phyloP scores from a whole-genome alignment of 2,797 vertebrate species.

The Phoebastria nigripes region DNA sequence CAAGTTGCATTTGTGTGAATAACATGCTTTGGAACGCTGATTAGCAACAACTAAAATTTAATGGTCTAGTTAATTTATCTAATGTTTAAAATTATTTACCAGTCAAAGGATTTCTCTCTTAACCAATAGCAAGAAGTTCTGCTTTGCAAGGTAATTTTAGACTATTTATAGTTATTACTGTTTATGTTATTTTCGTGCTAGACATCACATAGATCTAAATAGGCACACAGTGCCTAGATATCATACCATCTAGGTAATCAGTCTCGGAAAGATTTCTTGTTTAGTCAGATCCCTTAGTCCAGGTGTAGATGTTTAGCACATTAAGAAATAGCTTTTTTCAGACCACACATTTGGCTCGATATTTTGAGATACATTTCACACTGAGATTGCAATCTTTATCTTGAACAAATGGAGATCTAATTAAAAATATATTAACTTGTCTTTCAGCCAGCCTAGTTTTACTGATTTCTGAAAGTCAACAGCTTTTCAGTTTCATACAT shows the following conservation, averaged over 20 bases:
- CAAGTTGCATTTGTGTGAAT: slow-evolving; percentile 58
- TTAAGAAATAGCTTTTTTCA: slow-evolving; percentile 48
- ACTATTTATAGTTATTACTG: slow-evolving; percentile 23
- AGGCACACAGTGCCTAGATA: neutral
- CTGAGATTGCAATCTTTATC: slow-evolving; percentile 27
- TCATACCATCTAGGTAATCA: neutral
- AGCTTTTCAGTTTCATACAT: slow-evolving; percentile 38
- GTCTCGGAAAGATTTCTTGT: slow-evolving; percentile 20
- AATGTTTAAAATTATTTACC: slow-evolving; percentile 12
- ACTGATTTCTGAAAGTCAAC: slow-evolving; percentile 46
- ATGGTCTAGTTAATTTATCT: slow-evolving; percentile 13
- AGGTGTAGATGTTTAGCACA: slow-evolving; percentile 28
- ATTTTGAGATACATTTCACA: slow-evolving; percentile 47
- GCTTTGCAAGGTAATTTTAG: slow-evolving; percentile 20
- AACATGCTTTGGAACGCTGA: slow-evolving; percentile 42
- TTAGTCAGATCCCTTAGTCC: neutral
- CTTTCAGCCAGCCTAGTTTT: slow-evolving; percentile 23
- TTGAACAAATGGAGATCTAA: slow-evolving; percentile 40
- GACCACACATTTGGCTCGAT: slow-evolving; percentile 24
- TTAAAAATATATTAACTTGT: slow-evolving; percentile 52
- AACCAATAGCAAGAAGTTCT: neutral
- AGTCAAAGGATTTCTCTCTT: slow-evolving; percentile 1
- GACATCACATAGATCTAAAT: neutral
- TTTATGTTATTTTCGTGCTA: neutral
- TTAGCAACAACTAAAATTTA: slow-evolving; percentile 40